phyloP scores from a whole-genome alignment of 2,113 vertebrate genomes.

The Dasyurus viverrinus region DNA sequence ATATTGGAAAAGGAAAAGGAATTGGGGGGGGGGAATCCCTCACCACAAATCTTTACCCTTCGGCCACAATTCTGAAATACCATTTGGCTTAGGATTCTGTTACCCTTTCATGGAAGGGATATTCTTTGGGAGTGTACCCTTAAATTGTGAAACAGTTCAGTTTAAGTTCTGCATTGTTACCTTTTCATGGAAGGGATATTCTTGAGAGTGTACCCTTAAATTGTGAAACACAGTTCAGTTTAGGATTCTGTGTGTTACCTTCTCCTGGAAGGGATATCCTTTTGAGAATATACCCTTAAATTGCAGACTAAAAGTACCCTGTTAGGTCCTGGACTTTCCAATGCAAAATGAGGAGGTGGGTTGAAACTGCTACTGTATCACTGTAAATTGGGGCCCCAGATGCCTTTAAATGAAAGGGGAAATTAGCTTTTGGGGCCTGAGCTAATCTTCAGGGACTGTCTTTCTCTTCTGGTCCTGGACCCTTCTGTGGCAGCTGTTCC shows the following conservation, averaged over 20 bases:
- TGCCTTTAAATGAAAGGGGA: neutral
- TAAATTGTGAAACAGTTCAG: neutral
- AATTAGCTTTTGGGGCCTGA: neutral
- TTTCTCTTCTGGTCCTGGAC: neutral
- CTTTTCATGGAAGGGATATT: too few relatives aligned
- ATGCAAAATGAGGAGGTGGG: neutral
- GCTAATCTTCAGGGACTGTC: neutral
- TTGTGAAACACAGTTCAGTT: neutral
- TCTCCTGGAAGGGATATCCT: neutral
- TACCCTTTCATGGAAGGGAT: neutral
- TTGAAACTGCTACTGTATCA: neutral
- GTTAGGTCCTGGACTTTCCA: neutral
- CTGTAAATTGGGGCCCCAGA: neutral
- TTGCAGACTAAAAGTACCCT: neutral
- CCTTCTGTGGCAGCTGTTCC: neutral
- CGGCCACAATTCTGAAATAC: neutral
- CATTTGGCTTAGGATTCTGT: neutral
- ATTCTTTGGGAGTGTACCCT: neutral
- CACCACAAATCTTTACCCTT: neutral
- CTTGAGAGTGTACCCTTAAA: too few relatives aligned
- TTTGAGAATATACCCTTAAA: neutral
- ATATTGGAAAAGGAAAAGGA: neutral
- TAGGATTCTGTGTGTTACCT: neutral
- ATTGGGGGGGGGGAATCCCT: neutral
- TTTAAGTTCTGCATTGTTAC: neutral